These are phyloP conservation scores for Camponotus vicinus DNA, from an alignment of 1,140 invertebrate species.

Conservation along the genomic window DNA sequence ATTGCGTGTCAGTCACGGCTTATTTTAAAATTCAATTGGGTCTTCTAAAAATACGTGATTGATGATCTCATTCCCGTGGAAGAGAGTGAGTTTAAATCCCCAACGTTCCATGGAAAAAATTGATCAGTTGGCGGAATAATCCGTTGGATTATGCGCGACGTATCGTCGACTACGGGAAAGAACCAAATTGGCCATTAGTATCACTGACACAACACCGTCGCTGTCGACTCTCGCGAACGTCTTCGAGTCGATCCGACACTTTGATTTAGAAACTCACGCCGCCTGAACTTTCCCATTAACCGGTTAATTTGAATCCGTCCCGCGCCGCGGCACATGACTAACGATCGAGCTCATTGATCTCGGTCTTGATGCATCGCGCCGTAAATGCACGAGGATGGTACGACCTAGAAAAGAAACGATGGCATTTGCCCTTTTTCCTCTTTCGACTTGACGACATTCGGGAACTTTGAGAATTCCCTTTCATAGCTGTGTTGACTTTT, in stretches of 20 bases:
- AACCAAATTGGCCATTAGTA: conserved; percentile 68
- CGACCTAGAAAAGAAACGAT: conserved; percentile 25
- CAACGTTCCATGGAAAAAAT: conserved; percentile 16
- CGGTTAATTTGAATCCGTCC: conserved; percentile 68
- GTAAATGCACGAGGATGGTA: not conserved
- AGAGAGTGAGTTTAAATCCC: conserved; percentile 36
- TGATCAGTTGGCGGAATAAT: conserved; percentile 34
- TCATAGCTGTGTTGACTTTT: not conserved
- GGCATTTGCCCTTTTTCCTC: not conserved
- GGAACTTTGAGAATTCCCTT: not conserved
- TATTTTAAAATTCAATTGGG: conserved; percentile 2
- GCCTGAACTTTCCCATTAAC: conserved; percentile 61
- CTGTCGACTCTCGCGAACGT: conserved; percentile 42
- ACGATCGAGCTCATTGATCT: conserved; percentile 50
- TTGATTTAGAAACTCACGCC: conserved; percentile 55
- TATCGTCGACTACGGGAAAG: conserved; percentile 29
- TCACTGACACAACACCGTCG: conserved; percentile 63
- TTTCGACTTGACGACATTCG: not conserved
- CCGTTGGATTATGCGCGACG: conserved; percentile 46
- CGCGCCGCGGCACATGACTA: conserved; percentile 30
- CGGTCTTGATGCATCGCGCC: conserved; percentile 34
- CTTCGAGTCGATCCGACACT: conserved; percentile 23
- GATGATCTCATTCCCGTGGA: conserved; percentile 12
- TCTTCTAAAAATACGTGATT: conserved; percentile 43
- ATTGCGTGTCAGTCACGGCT: conserved; percentile 2